Percentiles rank a stretch among this genome's conserved stretches.
Evolutionary conservation across 2,797 vertebrate species (phyloP).

Genomic region (Darevskia mixta): DNA sequence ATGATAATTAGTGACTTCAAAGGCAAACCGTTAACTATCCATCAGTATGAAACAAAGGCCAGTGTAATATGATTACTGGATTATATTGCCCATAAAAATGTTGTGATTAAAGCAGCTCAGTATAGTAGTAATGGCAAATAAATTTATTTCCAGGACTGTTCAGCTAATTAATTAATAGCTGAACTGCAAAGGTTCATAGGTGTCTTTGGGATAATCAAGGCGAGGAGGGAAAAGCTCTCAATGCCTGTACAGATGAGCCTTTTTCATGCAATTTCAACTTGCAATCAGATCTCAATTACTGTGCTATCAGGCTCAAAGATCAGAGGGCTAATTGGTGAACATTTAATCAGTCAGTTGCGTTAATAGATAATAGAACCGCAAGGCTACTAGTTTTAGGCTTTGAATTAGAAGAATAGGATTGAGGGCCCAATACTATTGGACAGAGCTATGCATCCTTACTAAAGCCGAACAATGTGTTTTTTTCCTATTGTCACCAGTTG

Average conservation of each 20-base stretch:
- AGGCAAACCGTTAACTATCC: conserved; percentile 26
- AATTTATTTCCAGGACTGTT: conserved; percentile 33
- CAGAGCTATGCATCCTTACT: rapidly evolving
- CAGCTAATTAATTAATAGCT: conserved; percentile 29
- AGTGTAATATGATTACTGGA: background rate
- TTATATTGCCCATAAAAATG: conserved; percentile 42
- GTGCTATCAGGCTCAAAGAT: background rate
- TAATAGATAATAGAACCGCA: conserved; percentile 29
- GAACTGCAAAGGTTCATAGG: background rate
- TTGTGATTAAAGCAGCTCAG: conserved; percentile 22
- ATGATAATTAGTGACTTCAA: conserved; percentile 30
- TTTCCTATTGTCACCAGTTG: background rate
- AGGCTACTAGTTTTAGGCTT: conserved; percentile 34
- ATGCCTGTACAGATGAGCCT: background rate
- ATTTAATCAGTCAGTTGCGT: conserved; percentile 9
- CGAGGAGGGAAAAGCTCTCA: background rate
- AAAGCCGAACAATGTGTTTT: conserved; percentile 3
- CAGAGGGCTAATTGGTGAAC: background rate
- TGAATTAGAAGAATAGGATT: conserved; percentile 24
- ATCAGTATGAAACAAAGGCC: conserved; percentile 49
- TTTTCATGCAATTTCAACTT: background rate
- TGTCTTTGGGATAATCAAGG: conserved; percentile 21
- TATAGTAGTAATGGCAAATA: conserved; percentile 29
- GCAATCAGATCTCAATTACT: background rate
- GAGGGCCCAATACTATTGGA: background rate